Percentiles rank a stretch among this genome's conserved stretches.
Conservation (phyloP, 2,113 vertebrate species). For the Tragelaphus imberbis region DNA sequence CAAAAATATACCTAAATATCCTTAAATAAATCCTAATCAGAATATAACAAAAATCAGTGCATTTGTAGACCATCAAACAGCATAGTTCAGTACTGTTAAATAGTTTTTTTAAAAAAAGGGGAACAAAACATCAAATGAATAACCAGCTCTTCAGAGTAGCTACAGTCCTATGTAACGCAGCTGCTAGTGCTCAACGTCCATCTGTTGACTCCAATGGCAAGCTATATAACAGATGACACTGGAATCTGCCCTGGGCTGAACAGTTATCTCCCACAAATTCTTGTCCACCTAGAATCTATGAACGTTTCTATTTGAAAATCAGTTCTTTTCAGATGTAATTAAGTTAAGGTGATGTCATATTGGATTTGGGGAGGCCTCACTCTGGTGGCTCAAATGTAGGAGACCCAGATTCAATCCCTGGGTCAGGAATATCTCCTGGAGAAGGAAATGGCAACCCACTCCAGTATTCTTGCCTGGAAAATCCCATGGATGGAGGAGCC, state of each 20-base stretch:
- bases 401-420: too few species aligned
- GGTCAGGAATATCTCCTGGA: too few species aligned
- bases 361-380: background rate
- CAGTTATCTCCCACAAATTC: background rate
- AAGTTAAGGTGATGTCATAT: background rate
- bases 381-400: too few species aligned
- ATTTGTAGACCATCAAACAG: background rate
- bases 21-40: conserved; percentile 38
- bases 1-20: background rate
- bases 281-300: background rate
- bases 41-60: background rate
- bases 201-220: background rate
- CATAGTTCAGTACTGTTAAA: background rate
- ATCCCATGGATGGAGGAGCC: too few species aligned
- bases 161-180: background rate
- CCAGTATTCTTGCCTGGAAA: too few species aligned
- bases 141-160: background rate
- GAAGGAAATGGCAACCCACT: too few species aligned
- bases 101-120: background rate
- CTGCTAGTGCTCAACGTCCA: background rate
- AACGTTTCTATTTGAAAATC: background rate
- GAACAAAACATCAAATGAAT: background rate
- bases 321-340: background rate
- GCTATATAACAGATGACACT: background rate
- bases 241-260: background rate